Evolutionary conservation across 2,797 vertebrate species (phyloP).

Genomic region (Hybognathus amarus): DNA sequence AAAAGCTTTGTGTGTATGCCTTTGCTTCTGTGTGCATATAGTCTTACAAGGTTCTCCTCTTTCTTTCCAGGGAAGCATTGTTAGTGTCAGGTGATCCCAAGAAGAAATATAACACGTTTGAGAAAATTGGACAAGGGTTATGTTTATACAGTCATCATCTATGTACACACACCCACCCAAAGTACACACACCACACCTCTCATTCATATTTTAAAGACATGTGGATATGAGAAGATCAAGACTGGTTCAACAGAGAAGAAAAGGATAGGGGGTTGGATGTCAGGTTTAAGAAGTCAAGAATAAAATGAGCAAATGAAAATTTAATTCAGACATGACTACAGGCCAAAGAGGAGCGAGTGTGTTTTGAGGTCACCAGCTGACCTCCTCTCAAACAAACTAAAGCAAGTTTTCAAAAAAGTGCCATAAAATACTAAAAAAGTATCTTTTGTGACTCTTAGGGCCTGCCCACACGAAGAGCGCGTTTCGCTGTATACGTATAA

Average conservation of each 20-base stretch:
- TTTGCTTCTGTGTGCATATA: constrained; percentile 19
- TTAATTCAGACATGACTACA: neutral
- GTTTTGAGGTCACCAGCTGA: constrained; percentile 16
- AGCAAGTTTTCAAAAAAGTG: neutral
- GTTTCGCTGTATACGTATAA: no score
- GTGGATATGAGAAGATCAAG: neutral
- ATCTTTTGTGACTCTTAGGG: neutral
- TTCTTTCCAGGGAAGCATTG: constrained; percentile 91
- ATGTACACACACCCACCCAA: neutral
- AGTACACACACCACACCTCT: neutral
- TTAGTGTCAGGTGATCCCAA: constrained; percentile 98
- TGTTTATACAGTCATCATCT: constrained; percentile 55
- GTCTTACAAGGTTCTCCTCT: constrained; percentile 29
- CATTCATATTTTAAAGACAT: neutral
- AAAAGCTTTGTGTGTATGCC: constrained; percentile 13
- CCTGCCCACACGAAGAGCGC: no score
- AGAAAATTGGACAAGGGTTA: constrained; percentile 94
- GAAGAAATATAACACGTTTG: constrained; percentile 98
- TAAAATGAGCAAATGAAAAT: neutral
- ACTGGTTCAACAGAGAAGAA: neutral
- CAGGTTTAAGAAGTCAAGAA: neutral
- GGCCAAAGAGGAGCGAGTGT: constrained; percentile 59
- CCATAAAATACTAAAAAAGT: neutral
- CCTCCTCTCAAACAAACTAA: neutral
- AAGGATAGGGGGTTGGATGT: neutral